Base-by-base conservation (phyloP, 1,140 invertebrate species). In the Scylla paramamosain region DNA sequence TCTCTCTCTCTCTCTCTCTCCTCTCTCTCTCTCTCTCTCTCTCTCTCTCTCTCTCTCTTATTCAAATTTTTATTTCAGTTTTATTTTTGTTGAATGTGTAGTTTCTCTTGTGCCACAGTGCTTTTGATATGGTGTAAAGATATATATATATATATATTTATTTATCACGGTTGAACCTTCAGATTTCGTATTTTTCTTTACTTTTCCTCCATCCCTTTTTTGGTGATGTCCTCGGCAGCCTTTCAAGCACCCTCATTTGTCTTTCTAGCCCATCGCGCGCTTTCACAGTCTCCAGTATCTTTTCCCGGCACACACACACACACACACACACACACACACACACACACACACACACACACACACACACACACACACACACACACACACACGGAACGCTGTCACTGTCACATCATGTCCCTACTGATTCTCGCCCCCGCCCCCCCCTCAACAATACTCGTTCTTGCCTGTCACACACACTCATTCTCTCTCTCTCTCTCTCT, bases 221-320 rank as follows among this genome's bases (percentile, higher is more conserved):
- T 3, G 10, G 52, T 3, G 52, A 14, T 3, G 12, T 59, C 16
- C 52, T 59, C 52, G 52, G 16, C 52, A 20, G 52, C 52, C 67
- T 77, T n/a, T 77, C 67, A 77, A 77, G 67, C 67, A 77, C 67
- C 67, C n/a, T 77, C 67, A 77, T 77, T 77, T 77, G 67, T 77
- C 67, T 77, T 77, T 77, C 67, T 77, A 6, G 20, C 12, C 67
- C 67, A 77, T 77, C 67, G 67, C n/a, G 6, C n/a, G 67, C 67
- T 77, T n/a, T 77, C 67, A 77, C 20, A n/a, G 67, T 12, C 67
- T 20, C 67, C 67, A n/a, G 67, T n/a, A 77, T 77, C 20, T n/a
- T 77, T 77, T 77, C 67, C 12, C 67, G 6, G 8, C 67, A 77
- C 67, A 77, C 67, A 77, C 67, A 77, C 67, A 77, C 67, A 77